phyloP scores from a whole-genome alignment of 1,140 invertebrate genomes.

The Zaprionus tsacasi region DNA sequence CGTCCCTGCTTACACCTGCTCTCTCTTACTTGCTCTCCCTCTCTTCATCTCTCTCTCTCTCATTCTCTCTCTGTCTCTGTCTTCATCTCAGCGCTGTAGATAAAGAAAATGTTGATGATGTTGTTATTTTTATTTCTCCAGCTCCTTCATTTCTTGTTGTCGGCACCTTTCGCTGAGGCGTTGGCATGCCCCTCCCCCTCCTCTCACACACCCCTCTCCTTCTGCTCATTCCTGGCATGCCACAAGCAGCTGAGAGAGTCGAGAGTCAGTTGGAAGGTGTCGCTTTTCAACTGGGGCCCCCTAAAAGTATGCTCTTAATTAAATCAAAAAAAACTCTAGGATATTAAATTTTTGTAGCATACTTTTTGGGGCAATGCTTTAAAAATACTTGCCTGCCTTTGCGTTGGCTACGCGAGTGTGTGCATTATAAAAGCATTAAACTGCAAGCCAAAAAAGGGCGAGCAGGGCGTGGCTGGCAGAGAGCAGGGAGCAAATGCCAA shows the following conservation, averaged over 20 bases:
- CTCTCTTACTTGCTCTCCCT: too few relatives aligned
- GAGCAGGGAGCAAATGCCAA: slow-evolving; percentile 28
- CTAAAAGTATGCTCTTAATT: slow-evolving; percentile 48
- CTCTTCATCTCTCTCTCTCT: not conserved
- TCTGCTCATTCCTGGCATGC: slow-evolving; percentile 73
- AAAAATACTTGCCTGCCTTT: slow-evolving; percentile 36
- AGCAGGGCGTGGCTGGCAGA: not conserved
- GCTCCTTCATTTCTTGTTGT: not conserved
- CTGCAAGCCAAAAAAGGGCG: too few relatives aligned
- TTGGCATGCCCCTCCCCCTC: slow-evolving; percentile 41
- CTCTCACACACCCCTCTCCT: not conserved
- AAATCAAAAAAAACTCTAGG: slow-evolving; percentile 63
- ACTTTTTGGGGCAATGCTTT: slow-evolving; percentile 5
- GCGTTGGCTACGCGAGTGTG: too few relatives aligned
- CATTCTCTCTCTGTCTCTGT: slow-evolving; percentile 17
- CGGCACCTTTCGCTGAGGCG: slow-evolving; percentile 54
- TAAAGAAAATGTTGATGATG: slow-evolving; percentile 36
- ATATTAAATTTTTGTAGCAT: not conserved
- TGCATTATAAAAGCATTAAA: slow-evolving; percentile 80
- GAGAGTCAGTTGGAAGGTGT: slow-evolving; percentile 32
- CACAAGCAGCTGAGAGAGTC: slow-evolving; percentile 61
- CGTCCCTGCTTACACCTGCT: too few relatives aligned
- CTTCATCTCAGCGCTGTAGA: slow-evolving; percentile 25
- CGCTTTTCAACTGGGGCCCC: slow-evolving; percentile 49
- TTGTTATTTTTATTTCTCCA: slow-evolving; percentile 39